Evolutionary conservation across 2,888 invertebrate genomes (phyloP).

Genomic region (Diploptera punctata): DNA sequence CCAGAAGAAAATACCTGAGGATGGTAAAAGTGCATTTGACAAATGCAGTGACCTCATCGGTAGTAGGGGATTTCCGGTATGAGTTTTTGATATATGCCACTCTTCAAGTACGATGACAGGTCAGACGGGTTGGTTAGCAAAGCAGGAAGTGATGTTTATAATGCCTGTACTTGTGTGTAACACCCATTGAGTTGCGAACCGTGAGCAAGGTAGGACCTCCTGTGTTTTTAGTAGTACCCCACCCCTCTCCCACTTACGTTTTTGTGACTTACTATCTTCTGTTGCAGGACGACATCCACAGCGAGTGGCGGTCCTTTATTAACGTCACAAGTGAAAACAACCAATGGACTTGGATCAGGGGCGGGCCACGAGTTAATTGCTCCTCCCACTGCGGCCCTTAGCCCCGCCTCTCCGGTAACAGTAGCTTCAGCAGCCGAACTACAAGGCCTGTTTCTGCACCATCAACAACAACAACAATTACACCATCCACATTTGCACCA

Average conservation of each 20-base stretch:
- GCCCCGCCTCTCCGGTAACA: slow-evolving; percentile 41
- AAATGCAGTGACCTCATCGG: too few relatives aligned
- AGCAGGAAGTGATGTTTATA: background rate
- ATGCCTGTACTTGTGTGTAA: background rate
- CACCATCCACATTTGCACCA: slow-evolving; percentile 42
- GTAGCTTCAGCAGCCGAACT: slow-evolving; percentile 63
- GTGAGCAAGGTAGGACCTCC: slow-evolving; percentile 1
- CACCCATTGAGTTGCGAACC: background rate
- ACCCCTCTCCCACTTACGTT: background rate
- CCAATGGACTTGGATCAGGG: slow-evolving; percentile 67
- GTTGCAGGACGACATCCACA: slow-evolving; percentile 45
- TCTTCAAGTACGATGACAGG: background rate
- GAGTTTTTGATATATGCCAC: background rate
- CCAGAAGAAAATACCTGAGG: too few relatives aligned
- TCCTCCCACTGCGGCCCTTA: slow-evolving; percentile 55
- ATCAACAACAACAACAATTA: slow-evolving; percentile 45
- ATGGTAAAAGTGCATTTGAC: too few relatives aligned
- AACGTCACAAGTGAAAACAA: slow-evolving; percentile 71
- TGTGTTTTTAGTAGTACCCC: background rate
- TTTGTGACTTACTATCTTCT: slow-evolving; percentile 15
- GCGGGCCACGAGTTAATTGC: slow-evolving; percentile 55
- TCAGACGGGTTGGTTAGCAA: background rate
- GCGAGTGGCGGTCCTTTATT: slow-evolving; percentile 58
- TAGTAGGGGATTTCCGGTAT: too few relatives aligned
- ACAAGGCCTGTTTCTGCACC: slow-evolving; percentile 59